A percentile compares a stretch with the other conserved stretches of the same genome.
phyloP scores from a whole-genome alignment of 2,888 invertebrate genomes.

The Dysmachus trigonus region DNA sequence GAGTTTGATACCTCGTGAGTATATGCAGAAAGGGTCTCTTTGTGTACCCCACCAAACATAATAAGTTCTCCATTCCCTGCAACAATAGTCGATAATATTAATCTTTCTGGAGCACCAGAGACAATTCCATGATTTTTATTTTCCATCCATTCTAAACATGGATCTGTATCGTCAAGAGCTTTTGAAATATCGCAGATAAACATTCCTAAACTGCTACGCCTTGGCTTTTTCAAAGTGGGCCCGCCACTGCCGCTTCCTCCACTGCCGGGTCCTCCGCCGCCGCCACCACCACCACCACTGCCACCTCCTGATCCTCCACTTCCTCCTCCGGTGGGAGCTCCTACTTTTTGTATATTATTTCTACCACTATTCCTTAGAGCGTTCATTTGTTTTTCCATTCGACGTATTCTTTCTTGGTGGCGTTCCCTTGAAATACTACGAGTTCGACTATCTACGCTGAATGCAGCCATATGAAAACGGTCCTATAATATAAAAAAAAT shows the following conservation, averaged over 20 bases:
- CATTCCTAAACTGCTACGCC: conserved; percentile 78
- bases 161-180: conserved; percentile 69
- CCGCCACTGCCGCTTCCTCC: neutral
- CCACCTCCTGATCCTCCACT: neutral
- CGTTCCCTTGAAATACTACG: conserved; percentile 67
- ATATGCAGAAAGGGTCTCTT: conserved; percentile 72
- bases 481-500: conserved; percentile 54
- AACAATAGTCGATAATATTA: conserved; percentile 88
- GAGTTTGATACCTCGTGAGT: conserved; percentile 81
- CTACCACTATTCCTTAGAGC: conserved; percentile 60
- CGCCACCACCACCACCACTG: neutral
- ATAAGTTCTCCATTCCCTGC: conserved; percentile 91
- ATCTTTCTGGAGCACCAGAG: conserved; percentile 82
- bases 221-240: conserved; percentile 66
- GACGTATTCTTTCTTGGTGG: conserved; percentile 71
- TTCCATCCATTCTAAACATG: conserved; percentile 63
- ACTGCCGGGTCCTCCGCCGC: neutral
- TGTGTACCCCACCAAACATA: conserved; percentile 95
- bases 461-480: conserved; percentile 70
- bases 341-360: conserved; percentile 53
- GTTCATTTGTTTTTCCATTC: conserved; percentile 72
- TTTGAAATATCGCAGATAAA: conserved; percentile 87
- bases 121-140: conserved; percentile 71
- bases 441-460: conserved; percentile 63
- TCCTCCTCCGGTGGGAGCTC: conserved; percentile 61